Percentiles rank a stretch among this genome's conserved stretches.
Evolutionary conservation across 2,888 invertebrate species (phyloP).

Genomic region (Blastobasis adustella): DNA sequence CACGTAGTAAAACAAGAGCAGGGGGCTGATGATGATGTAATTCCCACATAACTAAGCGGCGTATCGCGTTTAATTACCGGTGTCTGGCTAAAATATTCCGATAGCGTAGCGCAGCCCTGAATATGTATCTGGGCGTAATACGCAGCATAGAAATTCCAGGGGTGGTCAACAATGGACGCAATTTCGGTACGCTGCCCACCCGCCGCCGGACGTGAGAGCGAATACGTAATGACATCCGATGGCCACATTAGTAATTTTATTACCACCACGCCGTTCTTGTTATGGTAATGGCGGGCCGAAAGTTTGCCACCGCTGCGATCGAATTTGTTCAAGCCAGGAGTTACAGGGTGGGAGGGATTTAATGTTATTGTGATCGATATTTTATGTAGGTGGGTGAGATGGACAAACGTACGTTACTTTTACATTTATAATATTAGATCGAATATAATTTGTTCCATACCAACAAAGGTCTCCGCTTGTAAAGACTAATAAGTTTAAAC

Average conservation of each 20-base stretch:
- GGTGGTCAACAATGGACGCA: slow-evolving; percentile 24
- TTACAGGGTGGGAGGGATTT: too few species aligned
- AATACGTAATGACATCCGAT: slow-evolving; percentile 55
- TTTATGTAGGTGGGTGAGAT: too few species aligned
- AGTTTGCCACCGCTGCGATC: slow-evolving; percentile 20
- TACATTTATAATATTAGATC: too few species aligned
- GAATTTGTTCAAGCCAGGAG: background rate
- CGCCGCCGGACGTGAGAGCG: slow-evolving; percentile 45
- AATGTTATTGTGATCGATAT: too few species aligned
- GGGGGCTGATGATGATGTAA: too few species aligned
- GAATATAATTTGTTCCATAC: too few species aligned
- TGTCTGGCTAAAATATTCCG: slow-evolving; percentile 11
- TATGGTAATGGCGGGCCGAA: slow-evolving; percentile 43
- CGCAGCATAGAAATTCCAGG: slow-evolving; percentile 11
- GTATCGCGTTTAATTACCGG: too few species aligned
- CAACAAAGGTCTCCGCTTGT: too few species aligned
- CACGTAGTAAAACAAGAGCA: too few species aligned
- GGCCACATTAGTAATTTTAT: slow-evolving; percentile 58
- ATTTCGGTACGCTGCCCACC: slow-evolving; percentile 28
- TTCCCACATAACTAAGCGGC: too few species aligned
- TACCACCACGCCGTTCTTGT: slow-evolving; percentile 44
- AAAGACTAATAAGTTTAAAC: too few species aligned
- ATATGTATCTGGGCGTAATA: slow-evolving; percentile 8
- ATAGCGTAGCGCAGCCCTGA: slow-evolving; percentile 9
- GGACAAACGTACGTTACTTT: too few species aligned